Base-by-base conservation (phyloP, 2,888 invertebrate species). In the Agonopterix heracliana region DNA sequence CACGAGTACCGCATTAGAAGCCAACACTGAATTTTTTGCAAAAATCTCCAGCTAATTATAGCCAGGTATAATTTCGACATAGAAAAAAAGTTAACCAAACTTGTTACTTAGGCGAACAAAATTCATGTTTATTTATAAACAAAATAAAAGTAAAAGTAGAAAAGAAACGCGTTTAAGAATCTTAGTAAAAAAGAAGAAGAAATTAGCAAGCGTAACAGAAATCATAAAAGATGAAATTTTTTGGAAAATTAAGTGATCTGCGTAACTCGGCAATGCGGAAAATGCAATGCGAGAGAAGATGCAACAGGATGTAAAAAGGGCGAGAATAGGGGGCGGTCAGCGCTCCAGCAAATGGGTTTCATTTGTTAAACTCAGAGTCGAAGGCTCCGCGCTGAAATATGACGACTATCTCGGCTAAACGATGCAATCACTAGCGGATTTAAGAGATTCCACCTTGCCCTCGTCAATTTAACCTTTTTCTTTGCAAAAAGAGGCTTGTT, bases 1-100 rank as follows among this genome's bases (percentile, higher is more conserved):
- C 88, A 88, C 77, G 86, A 81, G 84, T 87, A 81, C 77, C 81
- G 87, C 88, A 88, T 88, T 88, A 87, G 81, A 79, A 71, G 73
- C 68, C 66, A 75, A 76, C 72, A 70, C 66, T 61, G 64, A 26
- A 26, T 26, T 26, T 26, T 26, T 76, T 70, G 59, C 67, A 70
- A 81, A 79, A 82, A 77, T 70, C 63, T 67, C 54, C 51, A 55
- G 59, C 68, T 82, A 83, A 80, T 82, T 81, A 81, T 51, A 46
- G 45, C 40, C 42, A 45, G 51, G 26, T 55, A 64, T 63, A 64
- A 64, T 66, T 68, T 60, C 45, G 49, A 41, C 48, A 57, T 26
- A 34, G 11, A 57, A 53, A 56, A 59, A 59, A 38, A 26, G 26
- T 26, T 48, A 61, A 58, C 51, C 52, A 41, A 61, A 68, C 71